Evolutionary conservation across 2,113 vertebrate genomes (phyloP).

Genomic region (Tonatia bakeri): DNA sequence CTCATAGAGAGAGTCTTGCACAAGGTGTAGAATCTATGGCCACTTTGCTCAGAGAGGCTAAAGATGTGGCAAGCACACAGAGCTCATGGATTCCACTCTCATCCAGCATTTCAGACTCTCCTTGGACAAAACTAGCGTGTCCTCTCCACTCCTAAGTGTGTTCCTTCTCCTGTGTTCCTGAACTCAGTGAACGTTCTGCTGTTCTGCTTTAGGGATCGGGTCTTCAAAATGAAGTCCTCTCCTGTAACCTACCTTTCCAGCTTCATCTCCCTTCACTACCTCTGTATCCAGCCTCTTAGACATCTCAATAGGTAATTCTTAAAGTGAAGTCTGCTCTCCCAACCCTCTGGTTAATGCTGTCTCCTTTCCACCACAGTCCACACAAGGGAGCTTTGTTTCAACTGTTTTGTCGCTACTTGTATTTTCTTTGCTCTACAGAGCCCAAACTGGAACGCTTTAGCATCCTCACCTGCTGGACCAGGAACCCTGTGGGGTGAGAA

Average conservation of each 20-base stretch:
- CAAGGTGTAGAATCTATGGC: background rate
- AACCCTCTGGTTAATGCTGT: background rate
- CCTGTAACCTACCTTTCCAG: background rate
- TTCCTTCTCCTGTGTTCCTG: background rate
- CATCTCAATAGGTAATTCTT: background rate
- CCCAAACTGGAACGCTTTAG: background rate
- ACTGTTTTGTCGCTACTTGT: background rate
- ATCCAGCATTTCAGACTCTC: background rate
- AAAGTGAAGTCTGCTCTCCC: conserved; percentile 5
- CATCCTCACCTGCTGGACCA: background rate
- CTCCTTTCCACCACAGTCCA: background rate
- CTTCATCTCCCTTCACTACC: background rate
- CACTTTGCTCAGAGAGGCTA: background rate
- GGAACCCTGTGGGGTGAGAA: background rate
- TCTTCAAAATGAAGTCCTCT: background rate
- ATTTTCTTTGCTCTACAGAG: background rate
- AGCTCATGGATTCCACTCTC: background rate
- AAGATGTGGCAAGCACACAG: background rate
- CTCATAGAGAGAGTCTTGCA: background rate
- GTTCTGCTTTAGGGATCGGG: background rate
- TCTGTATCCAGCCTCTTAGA: background rate
- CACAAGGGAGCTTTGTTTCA: conserved; percentile 4
- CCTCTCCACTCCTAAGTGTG: background rate
- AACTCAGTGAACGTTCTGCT: background rate
- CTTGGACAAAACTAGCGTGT: background rate